A percentile compares a stretch with the other conserved stretches of the same genome.
Evolutionary conservation across 2,113 vertebrate genomes (phyloP).

Genomic region (Dasypus novemcinctus): DNA sequence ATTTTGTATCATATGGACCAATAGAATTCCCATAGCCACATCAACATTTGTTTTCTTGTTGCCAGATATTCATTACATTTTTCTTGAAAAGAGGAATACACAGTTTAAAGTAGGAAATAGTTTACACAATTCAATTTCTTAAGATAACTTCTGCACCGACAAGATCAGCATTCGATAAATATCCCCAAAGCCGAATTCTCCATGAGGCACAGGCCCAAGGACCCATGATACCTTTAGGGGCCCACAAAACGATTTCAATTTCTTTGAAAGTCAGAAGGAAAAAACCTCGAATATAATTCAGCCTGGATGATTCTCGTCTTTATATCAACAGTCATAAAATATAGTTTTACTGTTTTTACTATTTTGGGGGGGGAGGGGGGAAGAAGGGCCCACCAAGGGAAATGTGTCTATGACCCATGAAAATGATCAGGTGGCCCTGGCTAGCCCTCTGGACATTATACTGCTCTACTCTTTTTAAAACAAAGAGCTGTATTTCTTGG

Average conservation of each 20-base stretch:
- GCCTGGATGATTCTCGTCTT: neutral
- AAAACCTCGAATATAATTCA: neutral
- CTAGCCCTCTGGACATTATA: neutral
- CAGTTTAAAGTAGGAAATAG: constrained; percentile 9
- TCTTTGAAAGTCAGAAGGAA: constrained; percentile 22
- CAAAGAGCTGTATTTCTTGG: neutral
- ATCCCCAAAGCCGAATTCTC: neutral
- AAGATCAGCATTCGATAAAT: neutral
- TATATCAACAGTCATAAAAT: neutral
- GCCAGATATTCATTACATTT: neutral
- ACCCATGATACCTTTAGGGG: neutral
- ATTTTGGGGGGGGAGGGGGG: neutral
- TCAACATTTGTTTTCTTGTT: neutral
- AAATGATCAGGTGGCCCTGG: neutral
- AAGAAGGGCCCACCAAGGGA: neutral
- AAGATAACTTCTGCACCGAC: neutral
- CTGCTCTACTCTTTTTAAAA: neutral
- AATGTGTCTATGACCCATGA: neutral
- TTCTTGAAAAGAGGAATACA: constrained; percentile 28
- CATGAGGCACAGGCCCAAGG: neutral
- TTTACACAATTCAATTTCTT: neutral
- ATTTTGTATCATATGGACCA: neutral
- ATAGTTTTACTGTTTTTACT: neutral
- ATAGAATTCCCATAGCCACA: neutral
- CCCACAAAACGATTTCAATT: neutral